phyloP scores from a whole-genome alignment of 2,113 vertebrate species.

The Martes martes region DNA sequence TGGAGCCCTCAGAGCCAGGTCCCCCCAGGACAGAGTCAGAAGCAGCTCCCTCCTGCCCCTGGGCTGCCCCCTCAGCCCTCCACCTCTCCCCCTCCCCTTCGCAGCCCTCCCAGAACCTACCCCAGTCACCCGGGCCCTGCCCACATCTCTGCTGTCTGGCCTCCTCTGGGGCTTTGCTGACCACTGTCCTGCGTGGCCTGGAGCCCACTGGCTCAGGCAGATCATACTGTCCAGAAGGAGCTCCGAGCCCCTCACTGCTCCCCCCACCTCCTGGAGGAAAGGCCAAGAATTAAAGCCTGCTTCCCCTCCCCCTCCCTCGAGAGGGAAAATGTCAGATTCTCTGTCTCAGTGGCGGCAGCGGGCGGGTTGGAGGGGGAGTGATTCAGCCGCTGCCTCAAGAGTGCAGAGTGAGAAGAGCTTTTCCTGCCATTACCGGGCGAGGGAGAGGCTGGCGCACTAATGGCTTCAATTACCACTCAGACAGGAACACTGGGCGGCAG shows the following conservation, averaged over 20 bases:
- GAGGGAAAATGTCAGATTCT: slow-evolving; percentile 77
- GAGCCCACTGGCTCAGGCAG: background rate
- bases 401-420: slow-evolving; percentile 75
- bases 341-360: slow-evolving; percentile 70
- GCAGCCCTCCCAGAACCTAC: background rate
- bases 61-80: background rate
- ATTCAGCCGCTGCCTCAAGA: slow-evolving; percentile 75
- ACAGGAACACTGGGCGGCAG: slow-evolving; percentile 63
- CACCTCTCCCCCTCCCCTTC: background rate
- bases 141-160: background rate
- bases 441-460: slow-evolving; percentile 76
- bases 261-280: background rate
- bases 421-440: slow-evolving; percentile 76
- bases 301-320: slow-evolving; percentile 33
- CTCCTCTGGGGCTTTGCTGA: background rate
- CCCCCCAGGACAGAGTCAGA: background rate
- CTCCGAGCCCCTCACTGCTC: background rate
- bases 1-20: background rate
- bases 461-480: slow-evolving; percentile 79
- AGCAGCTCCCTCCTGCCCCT: background rate
- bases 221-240: background rate
- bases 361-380: slow-evolving; percentile 76
- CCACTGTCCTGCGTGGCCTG: background rate
- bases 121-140: background rate
- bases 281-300: slow-evolving; percentile 34